These are phyloP conservation scores for Polydrusus cervinus DNA, from an alignment of 2,888 invertebrate species.

Conservation along the genomic window DNA sequence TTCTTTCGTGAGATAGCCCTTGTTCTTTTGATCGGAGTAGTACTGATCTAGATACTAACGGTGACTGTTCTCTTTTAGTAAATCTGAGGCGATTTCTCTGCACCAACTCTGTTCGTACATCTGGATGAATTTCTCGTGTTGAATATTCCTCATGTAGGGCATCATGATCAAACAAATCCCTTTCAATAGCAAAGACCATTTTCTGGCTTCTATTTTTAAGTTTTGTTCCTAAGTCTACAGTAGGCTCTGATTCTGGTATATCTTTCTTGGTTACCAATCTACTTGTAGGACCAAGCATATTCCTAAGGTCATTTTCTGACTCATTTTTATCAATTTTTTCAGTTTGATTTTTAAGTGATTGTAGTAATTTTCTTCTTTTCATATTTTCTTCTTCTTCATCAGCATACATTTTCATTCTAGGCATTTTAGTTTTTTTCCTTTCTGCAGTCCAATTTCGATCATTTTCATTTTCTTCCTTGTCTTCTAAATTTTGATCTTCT, in stretches of 20 bases:
- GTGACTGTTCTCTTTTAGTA: conserved; percentile 29
- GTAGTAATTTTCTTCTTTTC: conserved; percentile 66
- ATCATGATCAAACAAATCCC: conserved; percentile 44
- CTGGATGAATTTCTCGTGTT: conserved; percentile 32
- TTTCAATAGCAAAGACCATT: conserved; percentile 63
- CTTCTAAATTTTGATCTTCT: conserved; percentile 57
- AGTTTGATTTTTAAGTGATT: conserved; percentile 67
- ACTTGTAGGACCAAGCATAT: conserved; percentile 60
- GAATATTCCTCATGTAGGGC: conserved; percentile 26
- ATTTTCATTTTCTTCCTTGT: conserved; percentile 31
- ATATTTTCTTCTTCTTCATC: conserved; percentile 86
- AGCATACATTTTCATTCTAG: conserved; percentile 91
- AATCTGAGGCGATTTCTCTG: conserved; percentile 23
- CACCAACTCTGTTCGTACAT: conserved; percentile 44
- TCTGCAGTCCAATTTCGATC: conserved; percentile 21
- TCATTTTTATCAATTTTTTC: conserved; percentile 62
- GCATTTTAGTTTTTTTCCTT: conserved; percentile 77
- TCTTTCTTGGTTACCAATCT: conserved; percentile 44
- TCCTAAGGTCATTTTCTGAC: conserved; percentile 60
- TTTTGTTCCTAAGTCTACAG: conserved; percentile 61
- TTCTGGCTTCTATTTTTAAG: conserved; percentile 64
- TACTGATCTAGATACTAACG: conserved; percentile 35
- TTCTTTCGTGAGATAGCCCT: conserved; percentile 7
- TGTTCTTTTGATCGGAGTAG: conserved; percentile 18
- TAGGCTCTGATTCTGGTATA: conserved; percentile 41